phyloP scores from a whole-genome alignment of 30 jellyfish, hydroid and myxozoan species.

The Aurelia aurita complex sp. Pacific region DNA sequence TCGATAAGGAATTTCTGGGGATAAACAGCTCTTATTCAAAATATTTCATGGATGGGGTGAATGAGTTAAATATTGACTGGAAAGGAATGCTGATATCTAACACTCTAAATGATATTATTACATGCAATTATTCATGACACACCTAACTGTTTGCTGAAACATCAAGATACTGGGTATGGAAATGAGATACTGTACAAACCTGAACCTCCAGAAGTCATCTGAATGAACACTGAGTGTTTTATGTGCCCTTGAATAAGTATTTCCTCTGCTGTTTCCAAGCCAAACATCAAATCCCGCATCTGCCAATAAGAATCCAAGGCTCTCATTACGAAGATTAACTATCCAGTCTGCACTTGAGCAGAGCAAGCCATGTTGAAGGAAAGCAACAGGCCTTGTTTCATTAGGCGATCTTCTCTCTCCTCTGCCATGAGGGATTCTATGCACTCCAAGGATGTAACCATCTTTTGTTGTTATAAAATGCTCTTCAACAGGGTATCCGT shows the following conservation, averaged over 20 bases:
- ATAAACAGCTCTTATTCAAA: too few relatives aligned
- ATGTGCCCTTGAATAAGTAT: conserved; percentile 80
- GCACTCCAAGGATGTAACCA: conserved; percentile 90
- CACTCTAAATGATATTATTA: too few relatives aligned
- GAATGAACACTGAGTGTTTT: conserved; percentile 52
- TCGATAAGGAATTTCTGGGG: too few relatives aligned
- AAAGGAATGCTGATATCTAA: too few relatives aligned
- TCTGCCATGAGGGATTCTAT: conserved; percentile 89
- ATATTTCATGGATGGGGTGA: too few relatives aligned
- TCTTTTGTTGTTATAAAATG: conserved; percentile 83
- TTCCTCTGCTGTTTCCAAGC: conserved; percentile 99
- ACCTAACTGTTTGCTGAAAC: too few relatives aligned
- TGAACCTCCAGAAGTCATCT: conserved; percentile 87
- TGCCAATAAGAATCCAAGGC: conserved; percentile 90
- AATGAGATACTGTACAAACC: conserved; percentile 7
- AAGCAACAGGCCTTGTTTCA: conserved; percentile 52
- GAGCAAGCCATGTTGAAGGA: conserved; percentile 88
- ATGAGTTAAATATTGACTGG: too few relatives aligned
- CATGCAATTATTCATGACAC: too few relatives aligned
- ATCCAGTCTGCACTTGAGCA: conserved; percentile 83
- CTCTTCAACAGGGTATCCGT: conserved; percentile 86
- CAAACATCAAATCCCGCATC: conserved; percentile 95
- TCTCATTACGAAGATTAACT: conserved; percentile 80
- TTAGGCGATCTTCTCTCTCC: conserved; percentile 42
- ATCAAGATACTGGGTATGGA: too few relatives aligned